Percentiles rank a stretch among this genome's conserved stretches.
These are phyloP conservation scores for Turdus rufiventris DNA, from an alignment of 2,113 vertebrate genomes.

Conservation along the genomic window DNA sequence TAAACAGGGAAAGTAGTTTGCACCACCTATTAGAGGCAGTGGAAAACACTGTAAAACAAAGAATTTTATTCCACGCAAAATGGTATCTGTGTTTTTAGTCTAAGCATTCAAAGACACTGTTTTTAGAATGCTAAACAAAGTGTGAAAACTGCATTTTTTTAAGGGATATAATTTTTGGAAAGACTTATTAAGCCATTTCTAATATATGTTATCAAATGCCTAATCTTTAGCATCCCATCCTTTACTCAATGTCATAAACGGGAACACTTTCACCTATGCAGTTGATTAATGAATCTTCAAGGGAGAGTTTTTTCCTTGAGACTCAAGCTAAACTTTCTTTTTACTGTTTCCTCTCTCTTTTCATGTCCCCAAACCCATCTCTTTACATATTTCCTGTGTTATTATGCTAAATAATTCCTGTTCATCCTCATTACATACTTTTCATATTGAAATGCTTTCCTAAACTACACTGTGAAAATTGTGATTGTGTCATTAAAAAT, in stretches of 20 bases:
- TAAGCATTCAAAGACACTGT: background rate
- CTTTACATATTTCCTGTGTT: background rate
- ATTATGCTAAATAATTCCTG: slow-evolving; percentile 11
- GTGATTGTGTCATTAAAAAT: background rate
- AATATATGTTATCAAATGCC: background rate
- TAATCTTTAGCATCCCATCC: background rate
- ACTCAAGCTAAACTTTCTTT: background rate
- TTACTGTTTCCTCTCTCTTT: background rate
- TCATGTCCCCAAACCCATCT: background rate
- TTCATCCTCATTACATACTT: background rate
- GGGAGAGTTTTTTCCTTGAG: background rate
- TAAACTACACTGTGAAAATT: background rate
- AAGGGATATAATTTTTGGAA: background rate
- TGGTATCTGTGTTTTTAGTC: background rate
- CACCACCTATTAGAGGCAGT: background rate
- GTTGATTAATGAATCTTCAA: background rate
- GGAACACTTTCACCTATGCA: background rate
- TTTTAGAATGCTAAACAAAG: background rate
- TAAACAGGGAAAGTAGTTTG: background rate
- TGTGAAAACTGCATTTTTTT: background rate
- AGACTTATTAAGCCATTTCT: background rate
- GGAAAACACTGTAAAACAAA: background rate
- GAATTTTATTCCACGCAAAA: background rate
- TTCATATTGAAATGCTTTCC: slow-evolving; percentile 1
- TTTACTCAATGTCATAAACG: background rate